Base-by-base conservation (phyloP, 2,113 vertebrate genomes). In the Dermatemys mawii region DNA sequence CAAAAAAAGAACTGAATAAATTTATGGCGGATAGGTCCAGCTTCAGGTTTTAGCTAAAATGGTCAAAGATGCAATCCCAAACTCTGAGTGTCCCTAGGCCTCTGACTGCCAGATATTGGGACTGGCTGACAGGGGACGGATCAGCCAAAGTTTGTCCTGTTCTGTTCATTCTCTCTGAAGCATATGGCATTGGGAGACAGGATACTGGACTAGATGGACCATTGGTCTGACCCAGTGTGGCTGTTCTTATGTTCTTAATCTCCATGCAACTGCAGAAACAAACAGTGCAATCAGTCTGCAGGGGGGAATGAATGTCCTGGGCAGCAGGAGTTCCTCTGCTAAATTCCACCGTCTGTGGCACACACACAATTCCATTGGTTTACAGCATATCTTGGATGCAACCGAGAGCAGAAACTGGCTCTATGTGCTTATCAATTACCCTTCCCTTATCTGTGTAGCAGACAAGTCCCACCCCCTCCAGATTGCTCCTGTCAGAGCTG, bases 381-480 rank as follows among this genome's bases (percentile, higher is more conserved):
- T 16, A 27, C 44, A 49, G 76, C 3, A 19, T 57, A 88, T 44
- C 26, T 27, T 0, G 0, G 75, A 29, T 2, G 19, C 29, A 70
- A 32, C 29, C 60, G 32, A 21, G 19, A 16, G n/a, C 63, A 76
- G 87, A 90, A 48, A 5, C 55, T 38, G 38, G 11, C 11, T 5
- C 26, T 1, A 32, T 6, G 22, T 5, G 27, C 70, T 87, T 60
- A 38, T 53, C 50, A 93, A 83, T 54, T 22, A 24, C 29, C 8
- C 38, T 26, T 5, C 0, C 21, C 1, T 0, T 5, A 44, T 6
- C 41, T n/a, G 51, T 24, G 78, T 26, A 38, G 9, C 3, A 2
- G 67, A 19, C 5, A 87, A 76, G 89, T 48, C 6, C 27, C 4
- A 12, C 14, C 16, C 12, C 1, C 2, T 7, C 32, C 60, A 16